A percentile compares a stretch with the other conserved stretches of the same genome.
phyloP scores from a whole-genome alignment of 2,888 invertebrate genomes.

The Nomada hirtipes region DNA sequence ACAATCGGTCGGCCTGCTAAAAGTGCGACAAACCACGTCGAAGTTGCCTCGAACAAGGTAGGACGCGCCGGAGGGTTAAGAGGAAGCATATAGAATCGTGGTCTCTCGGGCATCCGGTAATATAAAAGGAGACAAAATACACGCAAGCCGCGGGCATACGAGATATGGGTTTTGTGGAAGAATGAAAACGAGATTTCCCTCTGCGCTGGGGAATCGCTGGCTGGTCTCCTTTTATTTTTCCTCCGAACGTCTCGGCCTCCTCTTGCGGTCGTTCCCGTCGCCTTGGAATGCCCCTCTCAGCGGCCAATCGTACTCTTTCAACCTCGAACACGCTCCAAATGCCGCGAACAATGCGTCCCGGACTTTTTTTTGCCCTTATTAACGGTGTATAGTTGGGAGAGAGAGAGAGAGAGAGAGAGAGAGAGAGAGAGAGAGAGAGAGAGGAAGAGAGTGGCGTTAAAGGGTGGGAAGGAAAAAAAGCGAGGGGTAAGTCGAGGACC shows the following conservation, averaged over 20 bases:
- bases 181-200: conserved; percentile 78
- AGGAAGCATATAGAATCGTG: conserved; percentile 76
- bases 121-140: conserved; percentile 79
- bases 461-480: neutral
- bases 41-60: conserved; percentile 48
- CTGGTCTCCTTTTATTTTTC: conserved; percentile 65
- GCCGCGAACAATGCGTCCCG: conserved; percentile 44
- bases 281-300: conserved; percentile 10
- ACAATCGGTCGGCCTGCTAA: conserved; percentile 59
- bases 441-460: neutral
- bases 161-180: conserved; percentile 68
- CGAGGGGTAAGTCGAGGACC: neutral
- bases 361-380: conserved; percentile 40
- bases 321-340: conserved; percentile 56
- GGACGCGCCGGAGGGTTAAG: conserved; percentile 70
- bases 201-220: conserved; percentile 64
- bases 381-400: neutral
- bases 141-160: conserved; percentile 69
- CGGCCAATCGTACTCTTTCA: conserved; percentile 59
- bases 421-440: neutral
- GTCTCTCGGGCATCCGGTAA: conserved; percentile 76
- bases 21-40: conserved; percentile 62
- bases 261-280: conserved; percentile 1
- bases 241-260: conserved; percentile 54
- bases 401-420: neutral